Conservation (phyloP, 2,113 vertebrate genomes). For the Eolophus roseicapilla region DNA sequence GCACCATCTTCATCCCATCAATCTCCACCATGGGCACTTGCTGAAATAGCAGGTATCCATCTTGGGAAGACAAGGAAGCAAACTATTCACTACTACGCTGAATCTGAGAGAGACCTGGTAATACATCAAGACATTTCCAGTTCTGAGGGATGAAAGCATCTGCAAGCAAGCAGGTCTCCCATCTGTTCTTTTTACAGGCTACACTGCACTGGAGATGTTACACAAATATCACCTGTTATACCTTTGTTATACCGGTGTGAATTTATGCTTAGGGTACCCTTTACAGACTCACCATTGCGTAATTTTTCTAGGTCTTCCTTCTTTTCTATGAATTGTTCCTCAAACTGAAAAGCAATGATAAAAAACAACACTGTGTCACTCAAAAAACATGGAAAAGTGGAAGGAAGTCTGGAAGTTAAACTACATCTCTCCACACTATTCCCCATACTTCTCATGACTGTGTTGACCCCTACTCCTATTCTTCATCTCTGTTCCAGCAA, state of each 20-base stretch:
- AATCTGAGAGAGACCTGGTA: not conserved
- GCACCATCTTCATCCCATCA: slow-evolving; percentile 86
- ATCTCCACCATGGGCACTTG: slow-evolving; percentile 92
- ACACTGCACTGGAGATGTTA: not conserved
- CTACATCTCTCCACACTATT: not conserved
- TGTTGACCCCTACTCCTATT: not conserved
- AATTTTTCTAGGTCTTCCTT: slow-evolving; percentile 82
- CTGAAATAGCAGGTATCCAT: slow-evolving; percentile 82
- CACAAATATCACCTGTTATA: not conserved
- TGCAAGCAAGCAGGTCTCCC: not conserved
- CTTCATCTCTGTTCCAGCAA: not conserved
- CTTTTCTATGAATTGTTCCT: slow-evolving; percentile 82
- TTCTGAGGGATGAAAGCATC: not conserved
- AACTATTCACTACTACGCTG: not conserved
- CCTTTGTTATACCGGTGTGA: not conserved
- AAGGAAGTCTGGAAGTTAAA: not conserved
- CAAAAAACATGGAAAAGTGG: not conserved
- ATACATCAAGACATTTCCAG: not conserved
- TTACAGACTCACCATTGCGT: slow-evolving; percentile 75
- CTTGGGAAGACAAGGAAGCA: slow-evolving; percentile 40
- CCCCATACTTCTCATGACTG: not conserved
- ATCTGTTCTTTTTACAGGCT: not conserved
- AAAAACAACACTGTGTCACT: not conserved
- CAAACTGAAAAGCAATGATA: slow-evolving; percentile 78
- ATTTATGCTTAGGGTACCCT: not conserved